Base-by-base conservation (phyloP, 1,140 invertebrate genomes). In the Bombus sibiricus region DNA sequence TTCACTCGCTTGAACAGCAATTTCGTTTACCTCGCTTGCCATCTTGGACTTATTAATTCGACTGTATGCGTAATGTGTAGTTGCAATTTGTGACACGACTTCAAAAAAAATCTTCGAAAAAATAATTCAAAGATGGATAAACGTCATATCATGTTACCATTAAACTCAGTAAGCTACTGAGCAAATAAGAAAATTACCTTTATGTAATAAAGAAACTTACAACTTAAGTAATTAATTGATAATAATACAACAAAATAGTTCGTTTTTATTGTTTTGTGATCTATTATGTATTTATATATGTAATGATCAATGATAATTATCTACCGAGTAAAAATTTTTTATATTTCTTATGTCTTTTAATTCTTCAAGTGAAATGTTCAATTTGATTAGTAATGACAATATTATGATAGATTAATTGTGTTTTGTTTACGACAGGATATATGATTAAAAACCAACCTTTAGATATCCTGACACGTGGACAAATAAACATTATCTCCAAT, bases 1-100 rank as follows among this genome's bases (percentile, higher is more conserved):
- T 93, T 97, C 96, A 59, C 92, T 93, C 64, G 94, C 93, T 90
- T 96, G 94, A 66, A 93, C 90, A 83, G 95, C 91, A 73, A 96
- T 92, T 84, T 95, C 92, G 75, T 95, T 94, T 37, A 95, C 93
- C 75, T 94, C 93, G 89, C 95, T 95, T 93, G 95, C 96, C 95
- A 96, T 96, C 88, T 95, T 96, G 94, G 81, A 90, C 79, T 72
- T 43, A 59, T 89, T 71, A 78, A 77, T 53, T 62, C 43, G 47
- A 87, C 75, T 73, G 53, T n/a, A 18, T 59, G 25, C 39, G 64
- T 62, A 73, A 32, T 15, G 6, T 37, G 9, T 39, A 47, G 53
- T 71, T 8, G 3, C 34, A 32, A 57, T 13, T 62, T 64, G 15
- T 41, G 69, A 81, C 83, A 81, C 77, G 83, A 85, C 76, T 69